phyloP scores from a whole-genome alignment of 1,140 invertebrate species.

The Elymnias hypermnestra region DNA sequence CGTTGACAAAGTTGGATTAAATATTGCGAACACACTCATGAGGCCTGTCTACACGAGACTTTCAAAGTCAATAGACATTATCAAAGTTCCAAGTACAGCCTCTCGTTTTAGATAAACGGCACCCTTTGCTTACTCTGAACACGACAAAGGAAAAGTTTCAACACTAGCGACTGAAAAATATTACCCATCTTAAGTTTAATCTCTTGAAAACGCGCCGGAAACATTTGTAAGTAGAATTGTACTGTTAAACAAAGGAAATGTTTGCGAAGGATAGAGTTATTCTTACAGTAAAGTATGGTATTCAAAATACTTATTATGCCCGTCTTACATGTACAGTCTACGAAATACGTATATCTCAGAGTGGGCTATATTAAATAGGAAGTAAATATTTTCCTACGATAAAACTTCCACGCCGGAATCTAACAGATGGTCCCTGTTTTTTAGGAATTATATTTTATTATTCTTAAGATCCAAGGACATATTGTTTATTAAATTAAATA shows the following conservation, averaged over 20 bases:
- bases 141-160: slow-evolving; percentile 52
- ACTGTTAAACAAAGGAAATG: slow-evolving; percentile 12
- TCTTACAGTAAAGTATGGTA: not conserved
- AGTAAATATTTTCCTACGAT: too few species aligned
- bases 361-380: too few species aligned
- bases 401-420: too few species aligned
- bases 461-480: too few species aligned
- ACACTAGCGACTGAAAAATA: slow-evolving; percentile 57
- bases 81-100: slow-evolving; percentile 17
- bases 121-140: slow-evolving; percentile 23
- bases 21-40: not conserved
- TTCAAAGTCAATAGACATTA: slow-evolving; percentile 20
- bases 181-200: slow-evolving; percentile 61
- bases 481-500: too few species aligned
- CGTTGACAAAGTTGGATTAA: too few species aligned
- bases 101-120: slow-evolving; percentile 26
- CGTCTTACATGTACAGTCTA: too few species aligned
- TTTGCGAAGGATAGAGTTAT: slow-evolving; percentile 3
- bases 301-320: too few species aligned
- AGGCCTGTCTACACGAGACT: not conserved
- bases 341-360: too few species aligned
- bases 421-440: too few species aligned
- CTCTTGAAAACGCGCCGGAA: slow-evolving; percentile 48
- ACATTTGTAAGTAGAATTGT: slow-evolving; percentile 49
- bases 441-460: too few species aligned